phyloP scores from a whole-genome alignment of 2,888 invertebrate species.

The Xestia ashworthii region DNA sequence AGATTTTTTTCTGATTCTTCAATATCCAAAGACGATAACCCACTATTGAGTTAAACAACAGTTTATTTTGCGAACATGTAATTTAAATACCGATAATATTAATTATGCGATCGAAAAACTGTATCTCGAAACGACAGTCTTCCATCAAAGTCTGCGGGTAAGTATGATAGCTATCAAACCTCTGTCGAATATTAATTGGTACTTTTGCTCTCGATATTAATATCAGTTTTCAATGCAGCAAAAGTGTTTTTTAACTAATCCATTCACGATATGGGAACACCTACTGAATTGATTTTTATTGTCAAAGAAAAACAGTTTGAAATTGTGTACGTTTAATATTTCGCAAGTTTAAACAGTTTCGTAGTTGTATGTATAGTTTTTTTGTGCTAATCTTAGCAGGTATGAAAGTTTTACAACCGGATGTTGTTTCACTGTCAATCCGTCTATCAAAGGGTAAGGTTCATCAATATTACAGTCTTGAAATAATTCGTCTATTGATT shows the following conservation, averaged over 20 bases:
- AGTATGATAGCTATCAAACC: conserved; percentile 61
- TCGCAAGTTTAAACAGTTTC: conserved; percentile 53
- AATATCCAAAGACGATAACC: conserved; percentile 42
- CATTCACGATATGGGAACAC: conserved; percentile 48
- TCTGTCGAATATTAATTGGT: conserved; percentile 60
- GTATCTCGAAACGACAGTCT: conserved; percentile 50
- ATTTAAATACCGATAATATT: conserved; percentile 51
- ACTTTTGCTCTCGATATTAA: conserved; percentile 63
- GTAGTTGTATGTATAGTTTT: conserved; percentile 64
- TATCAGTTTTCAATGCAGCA: conserved; percentile 51
- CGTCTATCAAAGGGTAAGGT: conserved; percentile 63
- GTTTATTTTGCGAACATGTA: conserved; percentile 59
- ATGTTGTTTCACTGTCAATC: conserved; percentile 51
- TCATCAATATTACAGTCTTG: conserved; percentile 57
- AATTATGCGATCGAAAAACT: conserved; percentile 45
- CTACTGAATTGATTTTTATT: conserved; percentile 43
- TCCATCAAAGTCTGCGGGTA: conserved; percentile 51
- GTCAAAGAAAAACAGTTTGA: conserved; percentile 54
- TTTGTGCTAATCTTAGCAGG: conserved; percentile 61
- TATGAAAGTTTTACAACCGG: conserved; percentile 70
- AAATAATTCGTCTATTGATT: conserved; percentile 63
- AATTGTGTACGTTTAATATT: conserved; percentile 50
- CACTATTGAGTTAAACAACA: conserved; percentile 55
- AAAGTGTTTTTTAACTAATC: conserved; percentile 53
- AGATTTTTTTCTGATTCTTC: conserved; percentile 46